Base-by-base conservation (phyloP, 2,888 invertebrate species). In the Lepidocyrtinus sp. region DNA sequence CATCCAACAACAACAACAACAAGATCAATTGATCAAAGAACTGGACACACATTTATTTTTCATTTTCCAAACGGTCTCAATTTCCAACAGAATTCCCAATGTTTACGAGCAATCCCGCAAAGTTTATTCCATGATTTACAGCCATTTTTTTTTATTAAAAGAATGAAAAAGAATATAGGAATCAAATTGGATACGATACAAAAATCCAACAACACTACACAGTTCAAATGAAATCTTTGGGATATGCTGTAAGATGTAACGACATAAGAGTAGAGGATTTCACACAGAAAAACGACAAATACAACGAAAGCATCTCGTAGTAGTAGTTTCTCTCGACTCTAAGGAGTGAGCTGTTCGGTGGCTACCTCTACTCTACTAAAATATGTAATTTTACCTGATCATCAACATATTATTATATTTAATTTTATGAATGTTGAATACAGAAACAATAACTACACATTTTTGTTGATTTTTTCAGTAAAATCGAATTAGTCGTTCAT, bases 301-400 rank as follows among this genome's bases (percentile, higher is more conserved):
- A 9, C 19, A 59, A 21, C 2, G 59, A 59, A 59, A 21, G 59
- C 59, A 59, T 59, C 21, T 21, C 55, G 7, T n/a, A 55, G 17
- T 55, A 55, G 7, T n/a, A n/a, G n/a, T n/a, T n/a, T n/a, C n/a
- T n/a, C n/a, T n/a, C n/a, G n/a, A n/a, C n/a, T n/a, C n/a, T n/a
- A n/a, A n/a, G n/a, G n/a, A 55, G 19, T 21, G 59, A 7, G n/a
- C n/a, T 21, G 22, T 1, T 59, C 9, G 1, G 22, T 21, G 59
- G 19, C 3, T 59, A 9, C 21, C 59, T 59, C 12, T 59, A 21
- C n/a, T n/a, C n/a, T n/a, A n/a, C n/a, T n/a, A n/a, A n/a, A n/a
- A 21, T 21, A 36, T 36, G 21, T 59, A 59, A 59, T 21, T 59
- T 59, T n/a, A 59, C 59, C 59, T 59, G 59, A 59, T 59, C 59